Evolutionary conservation across 2,888 invertebrate genomes (phyloP).

Genomic region (Polietes domitor): DNA sequence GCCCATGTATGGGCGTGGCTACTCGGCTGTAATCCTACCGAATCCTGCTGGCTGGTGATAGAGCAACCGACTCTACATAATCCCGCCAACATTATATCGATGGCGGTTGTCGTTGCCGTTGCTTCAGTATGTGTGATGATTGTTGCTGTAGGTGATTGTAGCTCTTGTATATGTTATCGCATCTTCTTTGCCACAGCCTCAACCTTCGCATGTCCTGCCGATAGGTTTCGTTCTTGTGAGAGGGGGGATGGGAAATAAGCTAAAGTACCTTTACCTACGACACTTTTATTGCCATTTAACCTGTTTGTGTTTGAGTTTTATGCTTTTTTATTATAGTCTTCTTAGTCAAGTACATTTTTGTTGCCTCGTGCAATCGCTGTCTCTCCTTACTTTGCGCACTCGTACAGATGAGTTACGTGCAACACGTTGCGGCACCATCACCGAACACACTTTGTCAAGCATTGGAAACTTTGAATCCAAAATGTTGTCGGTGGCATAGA

Average conservation of each 20-base stretch:
- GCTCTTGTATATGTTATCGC: slow-evolving; percentile 27
- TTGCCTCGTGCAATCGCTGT: background rate
- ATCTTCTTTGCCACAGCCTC: slow-evolving; percentile 21
- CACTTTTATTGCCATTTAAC: slow-evolving; percentile 69
- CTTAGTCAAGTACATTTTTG: background rate
- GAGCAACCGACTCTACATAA: background rate
- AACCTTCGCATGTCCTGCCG: slow-evolving; percentile 30
- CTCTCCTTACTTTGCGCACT: background rate
- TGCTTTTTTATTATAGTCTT: background rate
- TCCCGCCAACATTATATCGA: slow-evolving; percentile 60
- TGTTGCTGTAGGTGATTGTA: slow-evolving; percentile 45
- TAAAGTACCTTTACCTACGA: slow-evolving; percentile 68
- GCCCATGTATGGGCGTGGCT: too few species aligned
- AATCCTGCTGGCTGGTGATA: too few species aligned
- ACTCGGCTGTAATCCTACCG: too few species aligned
- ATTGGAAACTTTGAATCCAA: background rate
- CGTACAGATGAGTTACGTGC: background rate
- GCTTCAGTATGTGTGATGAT: slow-evolving; percentile 33
- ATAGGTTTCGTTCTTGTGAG: slow-evolving; percentile 47
- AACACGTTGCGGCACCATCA: background rate
- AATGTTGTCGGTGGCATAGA: background rate
- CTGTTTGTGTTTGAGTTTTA: slow-evolving; percentile 58
- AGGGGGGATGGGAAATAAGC: background rate
- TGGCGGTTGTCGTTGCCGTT: slow-evolving; percentile 30
- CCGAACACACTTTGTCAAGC: background rate